phyloP scores from a whole-genome alignment of 2,888 invertebrate species.

The Catocala fraxini region DNA sequence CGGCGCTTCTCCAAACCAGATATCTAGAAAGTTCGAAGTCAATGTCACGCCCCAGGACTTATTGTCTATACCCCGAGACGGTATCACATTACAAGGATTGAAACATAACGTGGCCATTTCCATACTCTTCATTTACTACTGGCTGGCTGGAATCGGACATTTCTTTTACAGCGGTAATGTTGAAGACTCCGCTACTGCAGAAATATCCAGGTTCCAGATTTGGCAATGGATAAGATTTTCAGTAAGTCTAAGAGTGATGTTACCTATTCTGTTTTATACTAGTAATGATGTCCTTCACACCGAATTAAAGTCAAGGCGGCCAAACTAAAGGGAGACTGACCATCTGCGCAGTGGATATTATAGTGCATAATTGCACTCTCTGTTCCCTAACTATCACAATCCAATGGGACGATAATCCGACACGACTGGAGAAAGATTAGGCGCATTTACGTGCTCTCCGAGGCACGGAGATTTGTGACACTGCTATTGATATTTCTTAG shows the following conservation, averaged over 20 bases:
- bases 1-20: slow-evolving; percentile 83
- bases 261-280: background rate
- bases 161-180: slow-evolving; percentile 89
- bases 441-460: too few species aligned
- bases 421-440: too few species aligned
- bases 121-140: slow-evolving; percentile 90
- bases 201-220: slow-evolving; percentile 91
- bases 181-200: slow-evolving; percentile 92
- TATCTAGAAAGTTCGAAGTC: slow-evolving; percentile 71
- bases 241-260: slow-evolving; percentile 63
- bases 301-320: too few species aligned
- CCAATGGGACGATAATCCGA: too few species aligned
- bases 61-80: slow-evolving; percentile 88
- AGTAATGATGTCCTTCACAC: too few species aligned
- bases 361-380: too few species aligned
- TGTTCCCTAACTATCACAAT: too few species aligned
- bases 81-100: slow-evolving; percentile 89
- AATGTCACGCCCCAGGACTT: slow-evolving; percentile 82
- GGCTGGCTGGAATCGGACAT: slow-evolving; percentile 90
- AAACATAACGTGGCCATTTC: slow-evolving; percentile 90
- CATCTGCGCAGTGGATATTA: too few species aligned
- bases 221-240: slow-evolving; percentile 92
- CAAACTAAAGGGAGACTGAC: too few species aligned
- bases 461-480: too few species aligned
- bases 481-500: too few species aligned